These are phyloP conservation scores for Petrocephalus schoutedeni DNA, from an alignment of 2,797 vertebrate species.

Conservation along the genomic window DNA sequence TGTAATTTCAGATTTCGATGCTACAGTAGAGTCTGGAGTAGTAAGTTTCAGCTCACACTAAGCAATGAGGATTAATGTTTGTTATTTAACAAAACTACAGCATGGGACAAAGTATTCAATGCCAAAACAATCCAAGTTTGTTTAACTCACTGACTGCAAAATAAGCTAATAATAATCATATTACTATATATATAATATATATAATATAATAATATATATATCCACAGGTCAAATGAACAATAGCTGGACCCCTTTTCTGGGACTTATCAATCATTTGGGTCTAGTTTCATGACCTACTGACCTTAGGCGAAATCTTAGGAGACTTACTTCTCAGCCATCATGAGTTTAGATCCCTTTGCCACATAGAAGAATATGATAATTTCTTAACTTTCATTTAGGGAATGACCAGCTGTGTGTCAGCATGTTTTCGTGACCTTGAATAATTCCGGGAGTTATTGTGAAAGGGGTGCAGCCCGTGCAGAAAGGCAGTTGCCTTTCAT, in stretches of 20 bases:
- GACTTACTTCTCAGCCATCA: neutral
- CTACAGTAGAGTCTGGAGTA: neutral
- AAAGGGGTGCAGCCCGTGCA: neutral
- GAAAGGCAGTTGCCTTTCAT: neutral
- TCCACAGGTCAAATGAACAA: neutral
- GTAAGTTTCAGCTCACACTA: neutral
- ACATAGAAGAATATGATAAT: neutral
- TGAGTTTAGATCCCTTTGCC: neutral
- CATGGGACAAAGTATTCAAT: neutral
- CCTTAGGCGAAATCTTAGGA: neutral
- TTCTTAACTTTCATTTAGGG: neutral
- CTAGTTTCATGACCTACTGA: neutral
- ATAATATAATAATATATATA: too few relatives aligned
- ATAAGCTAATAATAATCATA: neutral
- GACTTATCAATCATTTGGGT: neutral
- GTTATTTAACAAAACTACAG: neutral
- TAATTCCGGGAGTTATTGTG: neutral
- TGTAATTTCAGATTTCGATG: neutral
- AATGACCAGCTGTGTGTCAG: neutral
- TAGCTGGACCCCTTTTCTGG: neutral
- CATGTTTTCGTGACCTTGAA: neutral
- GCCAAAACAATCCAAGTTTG: neutral
- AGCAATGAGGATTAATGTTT: neutral
- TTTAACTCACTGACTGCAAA: neutral
- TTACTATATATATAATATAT: neutral